Percentiles rank a stretch among this genome's conserved stretches.
Evolutionary conservation across 2,888 invertebrate species (phyloP).

Genomic region (Lasioglossum zephyrum): DNA sequence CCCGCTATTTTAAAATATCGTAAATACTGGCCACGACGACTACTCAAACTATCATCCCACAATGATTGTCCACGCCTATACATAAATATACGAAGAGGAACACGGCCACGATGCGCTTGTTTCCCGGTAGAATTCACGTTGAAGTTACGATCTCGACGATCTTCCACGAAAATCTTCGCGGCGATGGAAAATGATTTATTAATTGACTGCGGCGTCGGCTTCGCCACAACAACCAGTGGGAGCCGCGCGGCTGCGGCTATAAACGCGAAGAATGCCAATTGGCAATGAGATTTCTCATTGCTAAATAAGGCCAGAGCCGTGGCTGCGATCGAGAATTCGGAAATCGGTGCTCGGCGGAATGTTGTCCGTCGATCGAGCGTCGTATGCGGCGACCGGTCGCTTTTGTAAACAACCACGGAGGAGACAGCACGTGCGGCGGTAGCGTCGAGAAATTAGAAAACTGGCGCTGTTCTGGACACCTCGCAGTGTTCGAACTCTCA

Average conservation of each 20-base stretch:
- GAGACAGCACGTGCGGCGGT: background rate
- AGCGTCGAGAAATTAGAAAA: slow-evolving; percentile 35
- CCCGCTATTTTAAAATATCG: too few relatives aligned
- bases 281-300: slow-evolving; percentile 61
- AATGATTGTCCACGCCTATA: too few relatives aligned
- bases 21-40: too few relatives aligned
- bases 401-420: slow-evolving; percentile 27
- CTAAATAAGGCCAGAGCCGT: slow-evolving; percentile 55
- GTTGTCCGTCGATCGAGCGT: slow-evolving; percentile 44
- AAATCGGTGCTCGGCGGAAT: slow-evolving; percentile 59
- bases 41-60: too few relatives aligned
- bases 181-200: slow-evolving; percentile 3
- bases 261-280: slow-evolving; percentile 47
- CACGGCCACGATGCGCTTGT: background rate
- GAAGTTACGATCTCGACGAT: too few relatives aligned
- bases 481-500: background rate
- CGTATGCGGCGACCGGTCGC: slow-evolving; percentile 19
- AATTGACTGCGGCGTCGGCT: slow-evolving; percentile 17
- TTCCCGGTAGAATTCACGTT: background rate
- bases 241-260: background rate
- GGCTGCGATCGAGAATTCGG: slow-evolving; percentile 63
- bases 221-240: background rate
- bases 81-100: background rate
- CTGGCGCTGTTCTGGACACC: background rate
- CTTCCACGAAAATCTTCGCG: background rate